Evolutionary conservation across 2,888 invertebrate genomes (phyloP).

Genomic region (Sisyra nigra): DNA sequence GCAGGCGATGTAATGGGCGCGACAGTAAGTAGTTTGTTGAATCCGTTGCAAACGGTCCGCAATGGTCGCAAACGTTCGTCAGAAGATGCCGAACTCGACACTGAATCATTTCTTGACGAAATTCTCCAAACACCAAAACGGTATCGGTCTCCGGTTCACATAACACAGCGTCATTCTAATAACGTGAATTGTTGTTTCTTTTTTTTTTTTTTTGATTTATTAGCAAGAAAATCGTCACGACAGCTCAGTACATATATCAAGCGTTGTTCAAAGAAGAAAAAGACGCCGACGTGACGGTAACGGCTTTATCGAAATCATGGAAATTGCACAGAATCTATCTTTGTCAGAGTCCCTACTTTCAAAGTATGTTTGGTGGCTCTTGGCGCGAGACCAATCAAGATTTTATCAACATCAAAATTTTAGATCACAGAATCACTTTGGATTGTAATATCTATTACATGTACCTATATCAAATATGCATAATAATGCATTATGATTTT

Average conservation of each 20-base stretch:
- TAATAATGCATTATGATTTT: constrained; percentile 17
- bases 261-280: constrained; percentile 58
- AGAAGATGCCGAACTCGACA: constrained; percentile 32
- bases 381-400: constrained; percentile 56
- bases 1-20: too few relatives aligned
- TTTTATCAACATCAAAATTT: constrained; percentile 47
- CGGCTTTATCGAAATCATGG: constrained; percentile 55
- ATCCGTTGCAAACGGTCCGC: too few relatives aligned
- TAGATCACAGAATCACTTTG: constrained; percentile 51
- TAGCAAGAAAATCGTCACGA: constrained; percentile 50
- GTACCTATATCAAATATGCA: constrained; percentile 3
- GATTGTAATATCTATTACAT: constrained; percentile 34
- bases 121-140: constrained; percentile 46
- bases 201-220: constrained; percentile 12
- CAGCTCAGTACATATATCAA: constrained; percentile 64
- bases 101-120: constrained; percentile 34
- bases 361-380: constrained; percentile 64
- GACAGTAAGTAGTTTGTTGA: too few relatives aligned
- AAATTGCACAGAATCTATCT: constrained; percentile 63
- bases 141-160: constrained; percentile 22
- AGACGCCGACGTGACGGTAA: constrained; percentile 56
- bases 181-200: constrained; percentile 1
- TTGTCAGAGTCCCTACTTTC: constrained; percentile 65
- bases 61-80: constrained; percentile 27
- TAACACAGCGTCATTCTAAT: neutral